Conservation (phyloP, 2,113 vertebrate species). For the Motacilla tschutschensis region DNA sequence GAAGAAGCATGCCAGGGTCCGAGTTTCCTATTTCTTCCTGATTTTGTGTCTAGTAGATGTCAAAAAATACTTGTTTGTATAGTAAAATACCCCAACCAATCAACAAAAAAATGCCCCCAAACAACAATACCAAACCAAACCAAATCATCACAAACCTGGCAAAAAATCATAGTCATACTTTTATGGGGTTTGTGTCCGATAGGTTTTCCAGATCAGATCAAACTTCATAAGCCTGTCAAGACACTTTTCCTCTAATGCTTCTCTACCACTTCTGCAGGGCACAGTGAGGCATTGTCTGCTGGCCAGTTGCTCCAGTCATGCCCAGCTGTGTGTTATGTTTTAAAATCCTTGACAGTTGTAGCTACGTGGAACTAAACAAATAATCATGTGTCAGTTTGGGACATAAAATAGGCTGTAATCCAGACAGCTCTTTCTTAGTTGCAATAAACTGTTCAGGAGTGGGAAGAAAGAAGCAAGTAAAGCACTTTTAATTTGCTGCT, state of each 20-base stretch:
- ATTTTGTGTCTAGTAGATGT: not conserved
- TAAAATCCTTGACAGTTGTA: not conserved
- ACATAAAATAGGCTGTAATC: not conserved
- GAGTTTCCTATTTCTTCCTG: not conserved
- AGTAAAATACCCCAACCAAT: not conserved
- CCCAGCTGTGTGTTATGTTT: not conserved
- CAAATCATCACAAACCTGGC: not conserved
- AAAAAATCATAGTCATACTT: not conserved
- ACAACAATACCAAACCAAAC: not conserved
- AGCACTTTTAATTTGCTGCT: not conserved
- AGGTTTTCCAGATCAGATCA: not conserved
- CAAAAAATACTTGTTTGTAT: not conserved
- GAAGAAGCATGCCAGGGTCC: not conserved
- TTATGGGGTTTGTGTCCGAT: not conserved
- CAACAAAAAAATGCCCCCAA: not conserved
- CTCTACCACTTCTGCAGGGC: not conserved
- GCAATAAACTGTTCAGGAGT: not conserved
- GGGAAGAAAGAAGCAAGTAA: not conserved
- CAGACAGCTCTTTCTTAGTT: not conserved
- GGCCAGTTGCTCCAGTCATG: not conserved
- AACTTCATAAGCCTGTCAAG: not conserved
- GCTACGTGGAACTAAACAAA: not conserved
- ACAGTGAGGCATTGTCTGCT: not conserved
- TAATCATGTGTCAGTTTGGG: not conserved
- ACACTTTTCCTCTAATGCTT: not conserved